Evolutionary conservation across 2,888 invertebrate species (phyloP).

Genomic region (Osmoderma eremita): DNA sequence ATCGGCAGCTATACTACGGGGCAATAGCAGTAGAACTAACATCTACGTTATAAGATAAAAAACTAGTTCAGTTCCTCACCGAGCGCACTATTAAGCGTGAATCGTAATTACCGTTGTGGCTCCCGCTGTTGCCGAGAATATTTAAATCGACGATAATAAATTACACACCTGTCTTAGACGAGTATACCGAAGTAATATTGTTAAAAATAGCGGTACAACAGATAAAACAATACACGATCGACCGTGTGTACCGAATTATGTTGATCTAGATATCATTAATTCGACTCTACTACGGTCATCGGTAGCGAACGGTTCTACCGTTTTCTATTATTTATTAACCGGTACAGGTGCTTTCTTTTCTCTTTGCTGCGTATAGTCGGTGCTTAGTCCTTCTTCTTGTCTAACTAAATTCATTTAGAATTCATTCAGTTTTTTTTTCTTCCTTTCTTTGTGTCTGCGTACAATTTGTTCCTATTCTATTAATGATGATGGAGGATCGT

Average conservation of each 20-base stretch:
- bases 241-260: constrained; percentile 12
- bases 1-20: constrained; percentile 5
- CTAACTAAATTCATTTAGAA: no score
- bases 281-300: constrained; percentile 17
- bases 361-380: no score
- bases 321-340: no score
- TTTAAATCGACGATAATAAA: constrained; percentile 24
- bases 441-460: no score
- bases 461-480: no score
- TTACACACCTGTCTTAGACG: constrained; percentile 29
- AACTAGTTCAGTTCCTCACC: not conserved
- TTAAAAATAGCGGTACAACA: constrained; percentile 23
- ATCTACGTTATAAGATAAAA: no score
- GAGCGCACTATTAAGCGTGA: constrained; percentile 29
- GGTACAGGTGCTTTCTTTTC: no score
- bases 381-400: no score
- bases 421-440: no score
- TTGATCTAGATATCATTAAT: constrained; percentile 27
- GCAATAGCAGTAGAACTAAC: not conserved
- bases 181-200: constrained; percentile 8
- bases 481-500: no score
- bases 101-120: constrained; percentile 26
- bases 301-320: not conserved
- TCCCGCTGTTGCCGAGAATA: constrained; percentile 8
- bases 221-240: constrained; percentile 29